Percentiles rank a stretch among this genome's conserved stretches.
These are phyloP conservation scores for Otus scops DNA, from an alignment of 2,797 vertebrate species.

Conservation along the genomic window DNA sequence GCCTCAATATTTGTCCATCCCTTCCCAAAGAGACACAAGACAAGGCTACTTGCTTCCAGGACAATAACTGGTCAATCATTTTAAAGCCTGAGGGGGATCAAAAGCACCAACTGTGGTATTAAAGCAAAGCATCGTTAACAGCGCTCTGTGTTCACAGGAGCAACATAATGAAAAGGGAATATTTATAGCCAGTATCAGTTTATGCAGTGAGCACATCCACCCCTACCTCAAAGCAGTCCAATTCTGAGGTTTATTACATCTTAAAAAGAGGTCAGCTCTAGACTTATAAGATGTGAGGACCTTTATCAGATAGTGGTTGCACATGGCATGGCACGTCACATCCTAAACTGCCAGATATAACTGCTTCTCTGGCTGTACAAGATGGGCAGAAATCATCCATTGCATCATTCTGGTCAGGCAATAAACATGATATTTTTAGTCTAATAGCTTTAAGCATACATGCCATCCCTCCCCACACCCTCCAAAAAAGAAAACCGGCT, in stretches of 20 bases:
- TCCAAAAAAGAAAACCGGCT: background rate
- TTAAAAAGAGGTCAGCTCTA: background rate
- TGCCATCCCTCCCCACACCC: background rate
- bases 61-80: conserved; percentile 47
- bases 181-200: background rate
- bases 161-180: background rate
- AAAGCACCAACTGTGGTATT: background rate
- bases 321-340: background rate
- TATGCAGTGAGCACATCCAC: background rate
- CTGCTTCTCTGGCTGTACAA: background rate
- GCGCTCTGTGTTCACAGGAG: background rate
- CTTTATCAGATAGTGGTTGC: background rate
- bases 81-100: background rate
- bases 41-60: background rate
- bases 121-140: background rate
- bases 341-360: background rate
- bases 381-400: background rate
- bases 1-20: conserved; percentile 33
- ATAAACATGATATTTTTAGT: background rate
- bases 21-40: background rate
- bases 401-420: background rate
- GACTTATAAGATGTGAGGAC: background rate
- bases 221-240: background rate
- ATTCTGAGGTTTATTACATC: background rate
- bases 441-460: background rate